phyloP scores from a whole-genome alignment of 2,888 invertebrate species.

The Lochmaea capreae region DNA sequence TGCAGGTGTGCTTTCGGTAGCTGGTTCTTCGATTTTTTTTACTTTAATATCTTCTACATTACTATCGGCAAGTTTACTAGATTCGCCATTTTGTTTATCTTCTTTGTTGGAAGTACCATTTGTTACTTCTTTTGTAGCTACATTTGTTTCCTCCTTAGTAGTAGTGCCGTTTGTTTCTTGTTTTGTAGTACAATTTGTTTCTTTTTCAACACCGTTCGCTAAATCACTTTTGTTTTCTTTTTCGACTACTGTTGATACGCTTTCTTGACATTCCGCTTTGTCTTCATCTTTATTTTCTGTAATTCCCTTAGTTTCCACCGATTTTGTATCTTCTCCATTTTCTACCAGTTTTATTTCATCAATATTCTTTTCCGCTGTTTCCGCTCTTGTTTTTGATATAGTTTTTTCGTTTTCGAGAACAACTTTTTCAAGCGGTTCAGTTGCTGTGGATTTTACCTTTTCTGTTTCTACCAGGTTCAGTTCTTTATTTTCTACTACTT shows the following conservation, averaged over 20 bases:
- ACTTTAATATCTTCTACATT: conserved; percentile 68
- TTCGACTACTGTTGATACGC: conserved; percentile 55
- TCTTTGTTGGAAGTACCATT: conserved; percentile 43
- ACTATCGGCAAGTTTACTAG: conserved; percentile 44
- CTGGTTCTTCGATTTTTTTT: conserved; percentile 67
- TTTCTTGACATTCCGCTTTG: conserved; percentile 55
- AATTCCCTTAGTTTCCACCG: conserved; percentile 15
- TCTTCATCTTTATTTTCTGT: conserved; percentile 27
- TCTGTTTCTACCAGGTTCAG: conserved; percentile 2
- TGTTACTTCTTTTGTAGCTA: conserved; percentile 36
- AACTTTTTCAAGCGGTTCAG: conserved; percentile 49
- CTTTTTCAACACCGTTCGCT: conserved; percentile 56
- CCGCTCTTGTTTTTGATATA: too few relatives aligned
- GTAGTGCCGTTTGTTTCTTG: conserved; percentile 43
- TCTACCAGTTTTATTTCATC: conserved; percentile 44
- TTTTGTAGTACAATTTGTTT: conserved; percentile 35
- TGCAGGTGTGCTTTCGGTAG: conserved; percentile 49
- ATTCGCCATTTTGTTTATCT: conserved; percentile 48
- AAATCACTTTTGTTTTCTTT: conserved; percentile 65
- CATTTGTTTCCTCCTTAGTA: conserved; percentile 47
- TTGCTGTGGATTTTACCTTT: not conserved
- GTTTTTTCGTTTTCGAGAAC: not conserved
- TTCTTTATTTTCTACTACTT: not conserved
- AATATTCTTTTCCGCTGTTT: not conserved
- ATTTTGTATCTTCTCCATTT: conserved; percentile 22